Conservation (phyloP, 2,888 invertebrate species). For the Ceriagrion tenellum region DNA sequence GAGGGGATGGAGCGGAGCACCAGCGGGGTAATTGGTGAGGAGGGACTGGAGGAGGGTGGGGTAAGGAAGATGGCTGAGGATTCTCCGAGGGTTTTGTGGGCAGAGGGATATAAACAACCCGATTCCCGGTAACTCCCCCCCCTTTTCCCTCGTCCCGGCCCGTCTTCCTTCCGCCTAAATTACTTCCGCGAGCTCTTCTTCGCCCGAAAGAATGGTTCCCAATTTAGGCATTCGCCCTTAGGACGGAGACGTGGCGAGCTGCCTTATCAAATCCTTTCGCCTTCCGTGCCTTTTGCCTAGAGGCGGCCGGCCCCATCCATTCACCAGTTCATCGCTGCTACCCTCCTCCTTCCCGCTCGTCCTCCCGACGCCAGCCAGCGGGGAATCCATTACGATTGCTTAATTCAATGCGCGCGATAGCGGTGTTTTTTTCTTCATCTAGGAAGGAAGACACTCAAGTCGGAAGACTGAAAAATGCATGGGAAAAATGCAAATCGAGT, state of each 20-base stretch:
- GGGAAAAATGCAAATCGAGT: background rate
- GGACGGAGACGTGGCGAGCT: background rate
- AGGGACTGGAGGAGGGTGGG: background rate
- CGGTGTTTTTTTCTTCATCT: background rate
- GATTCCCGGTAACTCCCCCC: conserved; percentile 43
- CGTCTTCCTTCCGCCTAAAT: conserved; percentile 50
- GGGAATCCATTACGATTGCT: conserved; percentile 26
- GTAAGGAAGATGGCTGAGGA: conserved; percentile 7
- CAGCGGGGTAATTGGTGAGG: background rate
- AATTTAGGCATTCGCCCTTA: conserved; percentile 50
- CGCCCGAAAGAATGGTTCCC: conserved; percentile 45
- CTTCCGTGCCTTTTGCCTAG: background rate
- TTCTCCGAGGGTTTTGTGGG: background rate
- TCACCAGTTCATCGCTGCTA: background rate
- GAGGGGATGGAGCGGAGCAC: no score
- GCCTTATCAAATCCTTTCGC: conserved; percentile 51
- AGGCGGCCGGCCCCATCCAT: background rate
- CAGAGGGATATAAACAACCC: conserved; percentile 57
- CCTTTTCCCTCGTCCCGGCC: background rate
- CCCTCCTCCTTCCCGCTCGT: background rate
- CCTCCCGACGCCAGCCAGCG: background rate
- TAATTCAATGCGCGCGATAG: conserved; percentile 40
- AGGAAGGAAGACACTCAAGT: background rate
- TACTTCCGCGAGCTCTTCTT: conserved; percentile 53
- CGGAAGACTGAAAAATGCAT: background rate